phyloP scores from a whole-genome alignment of 2,113 vertebrate species.

The Delphinapterus leucas region DNA sequence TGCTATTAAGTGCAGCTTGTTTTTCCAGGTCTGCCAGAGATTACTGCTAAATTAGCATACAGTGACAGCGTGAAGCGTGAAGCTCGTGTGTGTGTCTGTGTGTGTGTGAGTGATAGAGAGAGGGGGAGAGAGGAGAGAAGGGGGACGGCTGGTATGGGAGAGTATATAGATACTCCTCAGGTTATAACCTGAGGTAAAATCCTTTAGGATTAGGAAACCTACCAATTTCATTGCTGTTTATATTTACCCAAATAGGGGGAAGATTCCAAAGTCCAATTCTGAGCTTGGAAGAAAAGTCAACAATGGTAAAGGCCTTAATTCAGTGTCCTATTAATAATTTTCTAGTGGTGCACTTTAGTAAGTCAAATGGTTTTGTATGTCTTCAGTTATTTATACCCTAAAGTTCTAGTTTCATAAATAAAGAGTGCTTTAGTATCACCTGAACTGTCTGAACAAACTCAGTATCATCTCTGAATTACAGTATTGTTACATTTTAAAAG shows the following conservation, averaged over 20 bases:
- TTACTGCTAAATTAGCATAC: constrained; percentile 25
- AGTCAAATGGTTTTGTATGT: constrained; percentile 17
- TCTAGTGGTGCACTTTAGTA: constrained; percentile 47
- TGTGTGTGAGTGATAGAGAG: rapidly evolving
- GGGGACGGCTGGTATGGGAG: not conserved
- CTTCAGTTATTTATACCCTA: constrained; percentile 66
- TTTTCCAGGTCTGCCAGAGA: constrained; percentile 64
- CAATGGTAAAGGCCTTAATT: constrained; percentile 34
- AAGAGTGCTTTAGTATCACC: constrained; percentile 91
- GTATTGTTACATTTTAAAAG: constrained; percentile 85
- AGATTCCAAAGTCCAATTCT: constrained; percentile 67
- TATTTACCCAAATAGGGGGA: constrained; percentile 47
- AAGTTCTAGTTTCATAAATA: constrained; percentile 82
- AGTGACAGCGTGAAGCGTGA: not conserved
- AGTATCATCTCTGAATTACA: constrained; percentile 88
- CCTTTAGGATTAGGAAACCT: constrained; percentile 10
- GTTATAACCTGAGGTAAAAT: constrained; percentile 3
- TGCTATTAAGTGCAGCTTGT: constrained; percentile 44
- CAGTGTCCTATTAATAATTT: constrained; percentile 62
- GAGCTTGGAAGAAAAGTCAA: constrained; percentile 44
- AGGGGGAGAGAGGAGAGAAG: not conserved
- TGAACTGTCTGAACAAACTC: constrained; percentile 88
- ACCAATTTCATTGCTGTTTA: constrained; percentile 63
- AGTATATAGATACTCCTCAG: not conserved
- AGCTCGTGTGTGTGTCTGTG: not conserved